Percentiles rank a stretch among this genome's conserved stretches.
Conservation (phyloP, 2,797 vertebrate species). For the Acipenser oxyrinchus region DNA sequence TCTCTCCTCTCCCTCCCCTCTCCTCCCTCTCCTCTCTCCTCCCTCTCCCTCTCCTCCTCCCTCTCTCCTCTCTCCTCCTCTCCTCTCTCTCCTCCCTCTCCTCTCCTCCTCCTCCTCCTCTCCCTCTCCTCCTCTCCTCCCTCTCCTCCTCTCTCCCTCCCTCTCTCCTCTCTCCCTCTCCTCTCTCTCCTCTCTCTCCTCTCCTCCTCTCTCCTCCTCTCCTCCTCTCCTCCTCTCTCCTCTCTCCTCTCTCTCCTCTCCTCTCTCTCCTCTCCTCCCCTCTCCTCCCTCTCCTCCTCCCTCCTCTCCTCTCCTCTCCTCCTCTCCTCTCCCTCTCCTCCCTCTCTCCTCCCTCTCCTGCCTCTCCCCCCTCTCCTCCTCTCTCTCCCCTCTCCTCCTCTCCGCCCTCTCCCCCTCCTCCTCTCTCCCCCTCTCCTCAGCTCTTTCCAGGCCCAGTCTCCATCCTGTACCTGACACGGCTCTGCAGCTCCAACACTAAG, state of each 20-base stretch:
- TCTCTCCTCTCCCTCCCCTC: too few species aligned
- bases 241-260: too few species aligned
- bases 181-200: conserved; percentile 13
- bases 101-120: conserved; percentile 13
- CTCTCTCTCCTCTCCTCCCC: too few species aligned
- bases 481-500: too few species aligned
- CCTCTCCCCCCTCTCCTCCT: too few species aligned
- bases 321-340: neutral
- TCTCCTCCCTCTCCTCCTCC: too few species aligned
- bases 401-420: too few species aligned
- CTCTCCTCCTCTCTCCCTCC: neutral
- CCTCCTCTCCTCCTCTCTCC: neutral
- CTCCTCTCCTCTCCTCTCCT: conserved; percentile 30
- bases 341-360: neutral
- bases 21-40: too few species aligned
- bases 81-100: too few species aligned
- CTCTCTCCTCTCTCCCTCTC: conserved; percentile 29
- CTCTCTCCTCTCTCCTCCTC: too few species aligned
- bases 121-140: conserved; percentile 30
- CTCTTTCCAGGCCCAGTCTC: neutral
- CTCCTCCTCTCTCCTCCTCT: too few species aligned
- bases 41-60: neutral
- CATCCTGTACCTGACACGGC: neutral
- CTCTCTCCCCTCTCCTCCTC: neutral
- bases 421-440: neutral